Evolutionary conservation across 2,888 invertebrate species (phyloP).

Genomic region (Lasioglossum marginatum): DNA sequence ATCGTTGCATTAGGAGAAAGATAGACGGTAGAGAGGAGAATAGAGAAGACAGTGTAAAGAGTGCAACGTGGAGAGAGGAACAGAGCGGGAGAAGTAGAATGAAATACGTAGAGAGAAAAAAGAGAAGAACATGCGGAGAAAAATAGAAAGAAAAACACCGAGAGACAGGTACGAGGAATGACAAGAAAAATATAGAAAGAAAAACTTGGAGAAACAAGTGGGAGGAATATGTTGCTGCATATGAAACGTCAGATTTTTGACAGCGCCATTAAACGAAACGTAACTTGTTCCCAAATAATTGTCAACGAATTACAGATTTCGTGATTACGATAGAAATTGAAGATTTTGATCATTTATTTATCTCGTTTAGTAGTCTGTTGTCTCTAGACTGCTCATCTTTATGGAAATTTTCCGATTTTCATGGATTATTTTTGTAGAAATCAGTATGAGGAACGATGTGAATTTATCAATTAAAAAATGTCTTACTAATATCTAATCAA

Average conservation of each 20-base stretch:
- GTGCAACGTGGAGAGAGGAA: not conserved
- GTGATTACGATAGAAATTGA: not conserved
- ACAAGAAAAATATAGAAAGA: not conserved
- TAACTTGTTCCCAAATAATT: no score
- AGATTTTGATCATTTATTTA: no score
- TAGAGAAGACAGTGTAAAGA: no score
- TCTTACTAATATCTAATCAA: no score
- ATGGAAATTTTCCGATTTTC: no score
- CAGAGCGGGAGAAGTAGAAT: not conserved
- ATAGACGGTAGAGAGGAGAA: not conserved
- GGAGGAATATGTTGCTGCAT: not conserved
- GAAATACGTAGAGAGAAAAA: not conserved
- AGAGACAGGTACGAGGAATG: no score
- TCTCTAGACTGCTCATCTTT: no score
- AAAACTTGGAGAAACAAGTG: not conserved
- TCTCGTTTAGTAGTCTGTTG: no score
- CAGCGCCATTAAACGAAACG: no score
- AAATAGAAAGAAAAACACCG: not conserved
- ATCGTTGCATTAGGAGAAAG: not conserved
- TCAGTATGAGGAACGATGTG: not conserved
- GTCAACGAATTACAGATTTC: not conserved
- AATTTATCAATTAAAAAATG: no score
- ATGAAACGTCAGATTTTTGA: not conserved
- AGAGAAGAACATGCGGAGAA: not conserved
- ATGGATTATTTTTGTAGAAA: no score